These are phyloP conservation scores for Drosophila dunni DNA, from an alignment of 1,140 invertebrate species.

Conservation along the genomic window DNA sequence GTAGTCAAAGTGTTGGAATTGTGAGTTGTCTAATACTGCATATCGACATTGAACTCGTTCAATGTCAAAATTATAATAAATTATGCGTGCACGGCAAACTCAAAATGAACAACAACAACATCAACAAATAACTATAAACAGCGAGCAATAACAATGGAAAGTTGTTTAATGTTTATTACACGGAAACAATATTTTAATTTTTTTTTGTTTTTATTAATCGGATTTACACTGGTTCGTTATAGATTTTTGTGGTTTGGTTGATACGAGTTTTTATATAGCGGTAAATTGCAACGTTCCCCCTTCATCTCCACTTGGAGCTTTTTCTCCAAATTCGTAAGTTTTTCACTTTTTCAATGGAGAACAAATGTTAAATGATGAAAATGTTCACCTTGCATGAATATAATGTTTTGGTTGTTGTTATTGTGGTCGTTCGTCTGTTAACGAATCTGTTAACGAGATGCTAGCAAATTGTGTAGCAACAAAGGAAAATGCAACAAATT, in stretches of 20 bases:
- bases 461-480: neutral
- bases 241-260: slow-evolving; percentile 21
- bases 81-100: slow-evolving; percentile 64
- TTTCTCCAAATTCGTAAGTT: neutral
- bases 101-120: slow-evolving; percentile 57
- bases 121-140: slow-evolving; percentile 7
- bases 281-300: slow-evolving; percentile 26
- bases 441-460: slow-evolving; percentile 15
- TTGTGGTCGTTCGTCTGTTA: slow-evolving; percentile 19
- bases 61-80: slow-evolving; percentile 81
- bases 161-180: slow-evolving; percentile 75
- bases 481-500: slow-evolving; percentile 27
- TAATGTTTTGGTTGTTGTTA: neutral
- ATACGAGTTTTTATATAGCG: slow-evolving; percentile 40
- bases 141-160: slow-evolving; percentile 63
- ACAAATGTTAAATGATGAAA: slow-evolving; percentile 41
- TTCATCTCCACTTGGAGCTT: neutral
- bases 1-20: neutral
- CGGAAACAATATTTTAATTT: slow-evolving; percentile 52
- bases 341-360: slow-evolving; percentile 15
- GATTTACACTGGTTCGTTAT: slow-evolving; percentile 44
- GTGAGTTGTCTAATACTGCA: slow-evolving; percentile 48
- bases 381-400: slow-evolving; percentile 37
- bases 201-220: slow-evolving; percentile 38
- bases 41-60: slow-evolving; percentile 82